Evolutionary conservation across 1,140 invertebrate species (phyloP).

Genomic region (Caenorhabditis brenneri): DNA sequence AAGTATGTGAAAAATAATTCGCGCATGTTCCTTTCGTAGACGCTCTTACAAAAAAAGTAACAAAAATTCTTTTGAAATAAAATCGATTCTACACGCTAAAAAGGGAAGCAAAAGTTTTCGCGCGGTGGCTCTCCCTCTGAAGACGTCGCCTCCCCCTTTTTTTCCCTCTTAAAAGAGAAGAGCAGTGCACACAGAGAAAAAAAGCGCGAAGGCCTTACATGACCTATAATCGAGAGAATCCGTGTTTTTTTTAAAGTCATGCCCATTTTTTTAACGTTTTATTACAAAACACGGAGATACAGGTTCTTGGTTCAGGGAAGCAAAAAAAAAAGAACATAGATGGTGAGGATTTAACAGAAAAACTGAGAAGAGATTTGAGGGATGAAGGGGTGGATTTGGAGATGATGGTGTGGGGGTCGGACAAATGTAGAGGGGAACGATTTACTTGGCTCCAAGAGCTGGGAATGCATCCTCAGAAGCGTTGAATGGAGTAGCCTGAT

Average conservation of each 20-base stretch:
- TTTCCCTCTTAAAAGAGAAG: background rate
- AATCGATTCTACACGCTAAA: background rate
- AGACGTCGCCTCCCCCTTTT: background rate
- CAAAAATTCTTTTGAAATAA: background rate
- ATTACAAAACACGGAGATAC: conserved; percentile 33
- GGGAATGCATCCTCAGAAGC: conserved; percentile 49
- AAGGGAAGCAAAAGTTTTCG: conserved; percentile 32
- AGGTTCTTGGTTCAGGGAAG: background rate
- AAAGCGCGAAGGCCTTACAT: background rate
- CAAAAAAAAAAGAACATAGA: background rate
- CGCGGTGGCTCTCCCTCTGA: conserved; percentile 11
- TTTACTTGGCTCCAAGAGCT: conserved; percentile 52
- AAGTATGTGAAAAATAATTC: background rate
- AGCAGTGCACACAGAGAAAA: background rate
- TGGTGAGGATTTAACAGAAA: background rate
- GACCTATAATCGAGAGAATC: background rate
- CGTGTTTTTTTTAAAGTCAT: background rate
- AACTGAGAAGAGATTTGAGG: conserved; percentile 18
- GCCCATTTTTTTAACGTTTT: background rate
- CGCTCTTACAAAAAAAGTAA: background rate
- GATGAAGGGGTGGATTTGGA: background rate
- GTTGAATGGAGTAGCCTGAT: conserved; percentile 32
- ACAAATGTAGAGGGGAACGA: background rate
- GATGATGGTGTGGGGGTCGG: background rate
- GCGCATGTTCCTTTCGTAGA: no score